Base-by-base conservation (phyloP, 2,797 vertebrate species). In the Acestrorhynchus altus region DNA sequence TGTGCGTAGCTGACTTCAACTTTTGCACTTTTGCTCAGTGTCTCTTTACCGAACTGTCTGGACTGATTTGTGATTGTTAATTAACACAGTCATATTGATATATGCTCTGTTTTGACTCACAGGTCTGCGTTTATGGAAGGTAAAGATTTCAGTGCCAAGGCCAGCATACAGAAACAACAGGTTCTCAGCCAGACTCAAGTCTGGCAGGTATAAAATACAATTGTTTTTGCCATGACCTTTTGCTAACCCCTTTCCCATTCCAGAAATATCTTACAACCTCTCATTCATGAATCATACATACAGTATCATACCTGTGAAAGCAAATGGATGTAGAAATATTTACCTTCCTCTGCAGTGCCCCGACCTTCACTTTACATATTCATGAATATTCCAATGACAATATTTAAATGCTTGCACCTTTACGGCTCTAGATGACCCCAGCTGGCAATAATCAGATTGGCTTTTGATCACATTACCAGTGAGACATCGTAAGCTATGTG, bases 321-420 rank as follows among this genome's bases (percentile, higher is more conserved):
- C 54, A 76, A 67, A 81, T 79, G 54, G 70, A 70, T 75, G 72
- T 70, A 26, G 76, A 73, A 66, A 82, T 80, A 73, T 85, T 77
- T 73, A 81, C 57, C 44, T 81, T 61, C 72, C 72, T 72, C 46
- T 57, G 61, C 68, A 28, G 22, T 13, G 73, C 72, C 52, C 66
- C 81, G 77, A 84, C 75, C 78, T 84, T 82, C 77, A 81, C 81
- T 77, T 80, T 80, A 66, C 71, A 77, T 71, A 61, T 77, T 77
- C 77, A 82, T 78, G 75, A 78, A 84, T 80, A 84, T 82, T 80
- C 72, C 68, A 61, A 78, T 61, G 65, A 42, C 71, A 74, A 80
- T 75, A 84, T 78, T 77, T 72, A 80, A 74, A 77, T 84, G 70
- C 77, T 44, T 60, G 52, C 74, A 77, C 71, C 72, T 71, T 63